phyloP scores from a whole-genome alignment of 2,113 vertebrate genomes.

The Heliornis fulica region DNA sequence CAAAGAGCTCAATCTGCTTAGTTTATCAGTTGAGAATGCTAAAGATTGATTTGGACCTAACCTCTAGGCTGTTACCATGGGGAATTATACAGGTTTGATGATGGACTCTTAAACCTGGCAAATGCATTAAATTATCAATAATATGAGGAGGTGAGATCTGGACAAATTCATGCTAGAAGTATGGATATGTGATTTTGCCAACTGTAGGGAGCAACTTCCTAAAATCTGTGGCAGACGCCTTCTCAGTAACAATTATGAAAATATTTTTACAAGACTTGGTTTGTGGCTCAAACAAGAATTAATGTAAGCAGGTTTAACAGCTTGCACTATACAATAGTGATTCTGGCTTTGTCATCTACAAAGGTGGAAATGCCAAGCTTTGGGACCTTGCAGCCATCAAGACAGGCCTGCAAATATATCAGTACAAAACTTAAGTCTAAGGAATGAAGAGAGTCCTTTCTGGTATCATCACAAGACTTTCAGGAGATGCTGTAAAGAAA shows the following conservation, averaged over 20 bases:
- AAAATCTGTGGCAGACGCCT: neutral
- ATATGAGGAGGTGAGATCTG: neutral
- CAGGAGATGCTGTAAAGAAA: neutral
- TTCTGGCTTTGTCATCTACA: neutral
- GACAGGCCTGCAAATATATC: neutral
- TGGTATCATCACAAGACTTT: neutral
- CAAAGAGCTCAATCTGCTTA: conserved; percentile 7
- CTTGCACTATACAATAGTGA: neutral
- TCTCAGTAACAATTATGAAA: neutral
- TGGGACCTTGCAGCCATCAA: neutral
- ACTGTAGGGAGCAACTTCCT: neutral
- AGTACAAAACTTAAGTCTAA: neutral
- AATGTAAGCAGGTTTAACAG: neutral
- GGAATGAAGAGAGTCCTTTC: neutral
- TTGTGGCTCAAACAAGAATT: neutral
- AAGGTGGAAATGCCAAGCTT: neutral
- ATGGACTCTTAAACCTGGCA: conserved; percentile 9
- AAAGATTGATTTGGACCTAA: conserved; percentile 36
- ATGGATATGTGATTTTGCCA: neutral
- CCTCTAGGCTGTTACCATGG: conserved; percentile 6
- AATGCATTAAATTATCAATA: neutral
- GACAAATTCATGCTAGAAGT: neutral
- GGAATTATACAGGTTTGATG: neutral
- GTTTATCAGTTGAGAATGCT: conserved; percentile 28
- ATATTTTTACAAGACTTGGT: neutral